Evolutionary conservation across 2,113 vertebrate genomes (phyloP).

Genomic region (Neolamprologus variostigma): DNA sequence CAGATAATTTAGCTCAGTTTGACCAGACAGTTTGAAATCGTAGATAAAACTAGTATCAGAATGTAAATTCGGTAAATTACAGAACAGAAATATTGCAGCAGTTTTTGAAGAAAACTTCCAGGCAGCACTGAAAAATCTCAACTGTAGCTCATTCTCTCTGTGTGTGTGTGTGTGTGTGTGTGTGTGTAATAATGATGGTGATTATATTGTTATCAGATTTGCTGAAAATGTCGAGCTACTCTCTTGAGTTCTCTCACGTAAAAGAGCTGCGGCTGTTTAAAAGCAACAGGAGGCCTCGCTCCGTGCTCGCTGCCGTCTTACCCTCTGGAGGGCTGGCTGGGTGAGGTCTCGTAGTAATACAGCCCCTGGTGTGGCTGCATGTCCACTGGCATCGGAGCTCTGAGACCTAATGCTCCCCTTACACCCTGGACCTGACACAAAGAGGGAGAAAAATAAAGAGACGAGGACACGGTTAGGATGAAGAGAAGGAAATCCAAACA

Average conservation of each 20-base stretch:
- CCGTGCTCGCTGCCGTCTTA: slow-evolving; percentile 26
- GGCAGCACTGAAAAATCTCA: background rate
- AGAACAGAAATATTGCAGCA: background rate
- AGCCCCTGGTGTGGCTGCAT: slow-evolving; percentile 79
- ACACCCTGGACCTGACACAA: slow-evolving; percentile 52
- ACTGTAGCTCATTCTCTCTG: background rate
- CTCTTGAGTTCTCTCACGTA: background rate
- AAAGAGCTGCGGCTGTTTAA: background rate
- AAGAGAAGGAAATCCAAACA: slow-evolving; percentile 29
- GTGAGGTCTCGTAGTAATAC: slow-evolving; percentile 72
- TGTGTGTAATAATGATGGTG: background rate
- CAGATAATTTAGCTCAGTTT: background rate
- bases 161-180: background rate
- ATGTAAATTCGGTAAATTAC: background rate
- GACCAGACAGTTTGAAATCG: background rate
- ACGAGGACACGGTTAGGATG: background rate
- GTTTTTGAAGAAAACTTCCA: background rate
- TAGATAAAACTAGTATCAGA: background rate
- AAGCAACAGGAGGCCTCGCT: background rate
- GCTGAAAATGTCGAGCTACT: background rate
- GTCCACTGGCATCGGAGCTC: slow-evolving; percentile 75
- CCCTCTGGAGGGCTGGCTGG: slow-evolving; percentile 71
- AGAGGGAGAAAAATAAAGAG: slow-evolving; percentile 17
- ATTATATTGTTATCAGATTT: background rate
- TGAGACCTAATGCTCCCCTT: slow-evolving; percentile 52